Conservation (phyloP, 2,888 invertebrate species). For the Myathropa florea region DNA sequence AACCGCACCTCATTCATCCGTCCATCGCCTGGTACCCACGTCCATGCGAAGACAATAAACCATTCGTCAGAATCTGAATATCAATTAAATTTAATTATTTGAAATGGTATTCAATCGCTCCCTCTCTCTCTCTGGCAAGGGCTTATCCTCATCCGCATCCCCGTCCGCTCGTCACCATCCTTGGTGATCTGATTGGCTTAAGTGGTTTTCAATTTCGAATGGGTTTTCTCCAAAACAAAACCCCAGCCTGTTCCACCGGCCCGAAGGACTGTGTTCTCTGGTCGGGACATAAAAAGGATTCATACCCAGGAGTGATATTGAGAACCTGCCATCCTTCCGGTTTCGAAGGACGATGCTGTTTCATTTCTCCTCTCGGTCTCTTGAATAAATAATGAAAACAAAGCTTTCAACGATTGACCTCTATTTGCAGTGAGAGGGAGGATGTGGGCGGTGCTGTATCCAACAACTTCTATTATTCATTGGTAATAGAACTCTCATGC, state of each 20-base stretch:
- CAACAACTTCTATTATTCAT: constrained; percentile 58
- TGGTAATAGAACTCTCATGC: constrained; percentile 23
- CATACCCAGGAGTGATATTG: constrained; percentile 30
- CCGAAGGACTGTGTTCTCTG: background rate
- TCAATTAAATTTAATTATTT: constrained; percentile 70
- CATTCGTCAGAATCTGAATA: constrained; percentile 67
- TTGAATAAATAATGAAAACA: constrained; percentile 70
- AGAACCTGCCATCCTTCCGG: constrained; percentile 17
- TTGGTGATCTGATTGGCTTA: constrained; percentile 66
- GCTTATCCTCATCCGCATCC: constrained; percentile 11
- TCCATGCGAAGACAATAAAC: constrained; percentile 48
- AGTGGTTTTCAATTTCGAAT: constrained; percentile 69
- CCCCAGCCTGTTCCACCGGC: constrained; percentile 2
- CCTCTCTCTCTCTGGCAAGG: background rate
- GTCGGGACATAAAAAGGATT: constrained; percentile 49
- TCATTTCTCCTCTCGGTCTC: constrained; percentile 39
- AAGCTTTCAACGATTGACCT: constrained; percentile 71
- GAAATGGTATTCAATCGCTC: constrained; percentile 50
- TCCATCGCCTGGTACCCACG: background rate
- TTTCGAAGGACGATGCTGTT: constrained; percentile 30
- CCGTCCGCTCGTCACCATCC: constrained; percentile 30
- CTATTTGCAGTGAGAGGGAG: constrained; percentile 63
- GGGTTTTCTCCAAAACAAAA: constrained; percentile 25
- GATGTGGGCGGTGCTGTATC: constrained; percentile 1
- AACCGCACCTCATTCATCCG: constrained; percentile 1